Percentiles rank a stretch among this genome's conserved stretches.
phyloP scores from a whole-genome alignment of 1,140 invertebrate genomes.

The Adoxophyes honmai region DNA sequence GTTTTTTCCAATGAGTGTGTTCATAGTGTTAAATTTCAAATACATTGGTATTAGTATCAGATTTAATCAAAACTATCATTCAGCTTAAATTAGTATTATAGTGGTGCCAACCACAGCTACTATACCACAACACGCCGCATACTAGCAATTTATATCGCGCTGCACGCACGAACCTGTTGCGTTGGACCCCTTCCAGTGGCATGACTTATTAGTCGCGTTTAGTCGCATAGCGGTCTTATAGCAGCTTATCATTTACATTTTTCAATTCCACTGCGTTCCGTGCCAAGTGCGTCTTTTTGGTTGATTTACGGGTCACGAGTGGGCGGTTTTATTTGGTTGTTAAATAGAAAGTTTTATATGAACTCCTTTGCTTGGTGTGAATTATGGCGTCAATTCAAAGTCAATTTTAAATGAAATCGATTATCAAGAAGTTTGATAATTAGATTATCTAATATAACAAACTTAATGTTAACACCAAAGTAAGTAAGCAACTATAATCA shows the following conservation, averaged over 20 bases:
- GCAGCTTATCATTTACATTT: conserved; percentile 63
- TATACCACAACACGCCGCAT: neutral
- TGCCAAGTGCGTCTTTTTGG: conserved; percentile 42
- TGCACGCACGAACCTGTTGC: conserved; percentile 61
- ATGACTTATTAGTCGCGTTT: conserved; percentile 13
- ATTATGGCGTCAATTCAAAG: too few relatives aligned
- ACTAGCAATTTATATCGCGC: neutral
- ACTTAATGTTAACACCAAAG: too few relatives aligned
- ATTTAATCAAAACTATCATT: too few relatives aligned
- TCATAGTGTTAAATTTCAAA: too few relatives aligned
- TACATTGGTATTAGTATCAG: too few relatives aligned
- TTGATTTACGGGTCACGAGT: conserved; percentile 5
- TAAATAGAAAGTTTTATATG: neutral
- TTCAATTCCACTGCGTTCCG: conserved; percentile 48
- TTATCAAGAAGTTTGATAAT: too few relatives aligned
- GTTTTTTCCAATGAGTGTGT: too few relatives aligned
- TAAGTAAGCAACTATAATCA: too few relatives aligned
- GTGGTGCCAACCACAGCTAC: neutral
- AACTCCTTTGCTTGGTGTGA: too few relatives aligned
- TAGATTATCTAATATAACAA: too few relatives aligned
- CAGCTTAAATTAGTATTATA: too few relatives aligned
- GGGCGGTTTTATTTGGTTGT: neutral
- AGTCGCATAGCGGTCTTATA: conserved; percentile 11
- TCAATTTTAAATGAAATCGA: too few relatives aligned
- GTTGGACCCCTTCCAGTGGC: conserved; percentile 65